Percentiles rank a stretch among this genome's conserved stretches.
phyloP scores from a whole-genome alignment of 2,888 invertebrate species.

The Ditylenchus weischeri region DNA sequence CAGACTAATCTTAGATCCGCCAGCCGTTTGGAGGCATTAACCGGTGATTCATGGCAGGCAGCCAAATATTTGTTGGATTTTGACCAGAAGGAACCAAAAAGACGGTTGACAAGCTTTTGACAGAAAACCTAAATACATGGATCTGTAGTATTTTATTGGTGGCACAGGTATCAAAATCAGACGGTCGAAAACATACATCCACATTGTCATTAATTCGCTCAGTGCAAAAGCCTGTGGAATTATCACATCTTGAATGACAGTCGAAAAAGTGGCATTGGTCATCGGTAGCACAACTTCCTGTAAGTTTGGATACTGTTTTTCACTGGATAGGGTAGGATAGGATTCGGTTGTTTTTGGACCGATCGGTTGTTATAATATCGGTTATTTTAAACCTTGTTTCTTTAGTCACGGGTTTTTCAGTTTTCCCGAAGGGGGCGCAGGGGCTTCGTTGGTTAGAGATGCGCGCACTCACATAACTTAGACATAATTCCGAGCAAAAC shows the following conservation, averaged over 20 bases:
- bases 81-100: conserved; percentile 57
- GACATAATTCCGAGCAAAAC: too few species aligned
- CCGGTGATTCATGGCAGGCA: conserved; percentile 46
- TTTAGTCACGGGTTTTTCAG: too few species aligned
- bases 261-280: conserved; percentile 53
- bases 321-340: too few species aligned
- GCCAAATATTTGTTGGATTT: conserved; percentile 56
- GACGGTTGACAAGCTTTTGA: conserved; percentile 52
- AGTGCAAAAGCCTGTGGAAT: conserved; percentile 46
- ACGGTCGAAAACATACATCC: conserved; percentile 42
- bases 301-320: too few species aligned
- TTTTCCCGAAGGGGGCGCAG: too few species aligned
- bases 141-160: background rate
- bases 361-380: too few species aligned
- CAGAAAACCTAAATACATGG: conserved; percentile 56
- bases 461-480: too few species aligned
- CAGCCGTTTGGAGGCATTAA: conserved; percentile 49
- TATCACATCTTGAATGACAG: conserved; percentile 44
- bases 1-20: conserved; percentile 53
- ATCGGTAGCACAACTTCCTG: conserved; percentile 44
- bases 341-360: too few species aligned
- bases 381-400: too few species aligned
- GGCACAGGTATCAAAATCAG: too few species aligned
- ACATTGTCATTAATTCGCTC: conserved; percentile 55
- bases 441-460: too few species aligned